These are phyloP conservation scores for Sprattus sprattus DNA, from an alignment of 2,113 vertebrate genomes.

Conservation along the genomic window DNA sequence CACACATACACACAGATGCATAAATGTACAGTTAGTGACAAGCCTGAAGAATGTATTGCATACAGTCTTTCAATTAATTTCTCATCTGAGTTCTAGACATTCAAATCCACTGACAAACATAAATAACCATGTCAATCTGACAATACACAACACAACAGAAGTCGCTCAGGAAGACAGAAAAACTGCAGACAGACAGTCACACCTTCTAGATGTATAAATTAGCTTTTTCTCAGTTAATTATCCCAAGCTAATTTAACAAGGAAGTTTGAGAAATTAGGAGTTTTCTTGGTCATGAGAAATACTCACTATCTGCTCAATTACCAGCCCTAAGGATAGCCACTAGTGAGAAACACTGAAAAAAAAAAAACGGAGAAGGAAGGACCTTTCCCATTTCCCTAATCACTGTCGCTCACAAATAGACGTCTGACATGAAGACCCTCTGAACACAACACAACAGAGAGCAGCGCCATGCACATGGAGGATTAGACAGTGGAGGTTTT, in stretches of 20 bases:
- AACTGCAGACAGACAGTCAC: background rate
- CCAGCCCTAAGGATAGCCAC: background rate
- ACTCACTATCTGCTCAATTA: background rate
- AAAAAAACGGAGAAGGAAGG: too few species aligned
- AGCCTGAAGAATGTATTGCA: background rate
- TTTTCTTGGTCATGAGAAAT: too few species aligned
- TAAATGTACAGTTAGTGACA: conserved; percentile 1
- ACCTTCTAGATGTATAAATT: background rate
- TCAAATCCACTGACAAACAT: background rate
- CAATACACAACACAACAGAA: background rate
- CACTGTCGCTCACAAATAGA: background rate
- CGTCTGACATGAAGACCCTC: background rate
- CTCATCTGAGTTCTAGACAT: background rate
- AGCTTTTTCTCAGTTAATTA: background rate
- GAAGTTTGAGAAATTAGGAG: too few species aligned
- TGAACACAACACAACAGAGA: background rate
- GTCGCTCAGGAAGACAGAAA: background rate
- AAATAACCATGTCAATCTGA: background rate
- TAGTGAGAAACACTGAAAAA: too few species aligned
- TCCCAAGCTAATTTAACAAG: background rate
- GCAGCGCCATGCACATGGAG: background rate
- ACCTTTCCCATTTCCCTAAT: background rate
- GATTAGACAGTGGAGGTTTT: background rate
- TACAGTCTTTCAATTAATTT: background rate
- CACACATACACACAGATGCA: background rate